Base-by-base conservation (phyloP, 1,140 invertebrate species). In the Neodiprion pinetum region DNA sequence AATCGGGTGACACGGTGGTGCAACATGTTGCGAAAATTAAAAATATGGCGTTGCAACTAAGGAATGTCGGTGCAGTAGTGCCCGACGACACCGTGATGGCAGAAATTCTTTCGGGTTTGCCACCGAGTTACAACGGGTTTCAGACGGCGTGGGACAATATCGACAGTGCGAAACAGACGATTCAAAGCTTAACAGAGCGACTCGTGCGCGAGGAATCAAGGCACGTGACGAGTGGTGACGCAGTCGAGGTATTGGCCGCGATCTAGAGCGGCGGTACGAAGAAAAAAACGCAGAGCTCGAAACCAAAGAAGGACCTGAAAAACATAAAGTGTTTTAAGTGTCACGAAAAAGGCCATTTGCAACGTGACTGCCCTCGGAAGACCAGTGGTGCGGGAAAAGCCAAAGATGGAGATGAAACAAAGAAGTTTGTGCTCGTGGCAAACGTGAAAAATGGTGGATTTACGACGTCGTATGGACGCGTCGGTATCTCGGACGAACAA, bases 1-100 rank as follows among this genome's bases (percentile, higher is more conserved):
- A 71, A 28, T 7, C 73, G 1, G 49, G 40, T 2, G 77, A 78
- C 23, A 73, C 72, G 67, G 75, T 76, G 28, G 53, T 74, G 14
- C 77, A 78, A 61, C 74, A 77, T 50, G 72, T 77, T 9, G 21
- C 74, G 5, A 76, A 74, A 61, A 47, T 78, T 7, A 71, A 76
- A 67, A 78, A 78, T 67, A 76, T 78, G 74, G 71, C 74, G 69
- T 10, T 66, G 70, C 70, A 76, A 50, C 48, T 74, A 40, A 48
- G 72, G 14, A 68, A 78, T 68, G 40, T 76, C 53, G 73, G 77
- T 67, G 70, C 66, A 65, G 67, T 28, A 68, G 28, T 76, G 10
- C 23, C 72, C 10, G 75, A 76, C 49, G 23, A 47, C 17, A 70
- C 73, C 1, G 71, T 76, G 23, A 76, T 78, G 49, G 75, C 73